phyloP scores from a whole-genome alignment of 2,113 vertebrate genomes.

The Microtus montanus region DNA sequence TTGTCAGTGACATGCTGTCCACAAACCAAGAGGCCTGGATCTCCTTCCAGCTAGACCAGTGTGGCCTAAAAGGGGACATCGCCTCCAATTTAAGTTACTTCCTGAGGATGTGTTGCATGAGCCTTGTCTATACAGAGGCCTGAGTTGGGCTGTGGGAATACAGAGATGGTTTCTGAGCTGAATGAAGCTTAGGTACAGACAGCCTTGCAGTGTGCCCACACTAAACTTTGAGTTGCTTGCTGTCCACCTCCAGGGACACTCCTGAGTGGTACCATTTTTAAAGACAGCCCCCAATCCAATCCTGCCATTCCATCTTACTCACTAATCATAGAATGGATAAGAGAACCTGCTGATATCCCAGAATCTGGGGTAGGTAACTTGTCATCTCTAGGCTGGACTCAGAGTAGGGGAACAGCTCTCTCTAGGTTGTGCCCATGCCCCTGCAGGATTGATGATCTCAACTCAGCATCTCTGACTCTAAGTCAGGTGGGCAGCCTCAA shows the following conservation, averaged over 20 bases:
- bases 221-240: not conserved
- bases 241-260: not conserved
- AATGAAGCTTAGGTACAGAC: not conserved
- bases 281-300: not conserved
- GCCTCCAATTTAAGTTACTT: not conserved
- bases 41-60: not conserved
- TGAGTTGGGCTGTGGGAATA: not conserved
- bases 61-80: rapidly evolving
- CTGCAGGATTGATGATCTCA: not conserved
- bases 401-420: not conserved
- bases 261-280: not conserved
- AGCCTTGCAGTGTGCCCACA: not conserved
- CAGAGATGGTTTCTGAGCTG: not conserved
- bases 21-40: not conserved
- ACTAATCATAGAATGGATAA: not conserved
- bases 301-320: not conserved
- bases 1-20: not conserved
- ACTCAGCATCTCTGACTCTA: not conserved
- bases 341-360: not conserved
- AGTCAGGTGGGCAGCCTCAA: not conserved
- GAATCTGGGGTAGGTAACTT: not conserved
- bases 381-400: not conserved
- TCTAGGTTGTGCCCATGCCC: not conserved
- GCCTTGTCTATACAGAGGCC: not conserved
- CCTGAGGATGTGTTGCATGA: not conserved